A percentile compares a stretch with the other conserved stretches of the same genome.
Conservation (phyloP, 2,113 vertebrate species). For the Galbula dea region DNA sequence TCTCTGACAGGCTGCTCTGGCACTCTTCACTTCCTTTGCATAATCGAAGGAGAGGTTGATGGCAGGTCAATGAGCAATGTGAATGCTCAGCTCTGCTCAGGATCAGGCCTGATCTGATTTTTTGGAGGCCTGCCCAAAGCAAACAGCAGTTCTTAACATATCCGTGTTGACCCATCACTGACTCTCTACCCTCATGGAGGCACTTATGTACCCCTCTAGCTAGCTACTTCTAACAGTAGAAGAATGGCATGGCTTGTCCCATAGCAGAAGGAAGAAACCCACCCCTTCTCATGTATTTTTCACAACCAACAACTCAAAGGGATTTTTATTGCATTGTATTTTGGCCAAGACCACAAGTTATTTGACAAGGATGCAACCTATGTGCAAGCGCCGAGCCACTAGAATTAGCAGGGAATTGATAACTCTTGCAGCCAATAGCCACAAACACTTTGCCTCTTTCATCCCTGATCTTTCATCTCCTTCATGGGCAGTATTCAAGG, state of each 20-base stretch:
- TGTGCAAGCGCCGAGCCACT: background rate
- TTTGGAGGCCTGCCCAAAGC: background rate
- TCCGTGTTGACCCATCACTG: accelerated
- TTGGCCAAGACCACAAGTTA: background rate
- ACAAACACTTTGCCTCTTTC: background rate
- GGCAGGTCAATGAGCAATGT: background rate
- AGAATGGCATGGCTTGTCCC: background rate
- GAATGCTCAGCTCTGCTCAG: background rate
- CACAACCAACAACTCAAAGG: background rate
- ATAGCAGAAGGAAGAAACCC: accelerated
- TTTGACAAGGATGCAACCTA: background rate
- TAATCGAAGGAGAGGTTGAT: background rate
- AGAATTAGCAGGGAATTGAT: background rate
- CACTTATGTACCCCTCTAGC: background rate
- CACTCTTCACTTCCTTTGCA: background rate
- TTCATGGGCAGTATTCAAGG: background rate
- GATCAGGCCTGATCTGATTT: background rate
- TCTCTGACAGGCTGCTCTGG: background rate
- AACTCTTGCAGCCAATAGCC: too few relatives aligned
- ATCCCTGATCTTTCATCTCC: background rate
- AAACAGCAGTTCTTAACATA: background rate
- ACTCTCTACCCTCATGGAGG: background rate
- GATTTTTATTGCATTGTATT: background rate
- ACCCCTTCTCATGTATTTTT: background rate
- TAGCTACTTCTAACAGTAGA: background rate